phyloP scores from a whole-genome alignment of 2,113 vertebrate genomes.

The Pseudorhombus dupliciocellatus region DNA sequence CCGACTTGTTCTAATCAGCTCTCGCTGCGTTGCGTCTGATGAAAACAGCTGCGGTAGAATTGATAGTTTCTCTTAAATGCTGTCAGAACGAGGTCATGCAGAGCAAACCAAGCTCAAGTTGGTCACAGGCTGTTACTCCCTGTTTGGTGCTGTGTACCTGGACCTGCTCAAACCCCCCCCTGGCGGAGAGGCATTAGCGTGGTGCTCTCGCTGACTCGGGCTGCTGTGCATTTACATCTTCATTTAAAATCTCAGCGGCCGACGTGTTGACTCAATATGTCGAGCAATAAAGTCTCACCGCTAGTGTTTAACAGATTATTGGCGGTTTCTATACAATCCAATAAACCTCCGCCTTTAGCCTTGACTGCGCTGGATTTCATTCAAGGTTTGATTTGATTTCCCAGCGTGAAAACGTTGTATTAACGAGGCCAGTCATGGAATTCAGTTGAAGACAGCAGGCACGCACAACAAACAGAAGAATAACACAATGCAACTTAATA shows the following conservation, averaged over 20 bases:
- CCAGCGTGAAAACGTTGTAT: too few species aligned
- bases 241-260: background rate
- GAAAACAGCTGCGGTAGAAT: slow-evolving; percentile 41
- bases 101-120: slow-evolving; percentile 64
- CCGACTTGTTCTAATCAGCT: background rate
- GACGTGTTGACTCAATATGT: background rate
- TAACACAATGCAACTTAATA: too few species aligned
- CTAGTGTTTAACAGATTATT: background rate
- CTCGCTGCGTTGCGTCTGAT: background rate
- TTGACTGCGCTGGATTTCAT: too few species aligned
- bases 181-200: slow-evolving; percentile 6
- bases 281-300: background rate
- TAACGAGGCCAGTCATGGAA: too few species aligned
- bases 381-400: too few species aligned
- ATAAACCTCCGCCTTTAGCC: too few species aligned
- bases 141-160: slow-evolving; percentile 48
- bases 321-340: too few species aligned
- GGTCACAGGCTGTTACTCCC: slow-evolving; percentile 70
- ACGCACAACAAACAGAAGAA: too few species aligned
- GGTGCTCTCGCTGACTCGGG: background rate
- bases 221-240: slow-evolving; percentile 1
- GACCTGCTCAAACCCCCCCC: slow-evolving; percentile 29
- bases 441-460: too few species aligned
- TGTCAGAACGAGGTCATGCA: slow-evolving; percentile 69
- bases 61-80: slow-evolving; percentile 41